A percentile compares a stretch with the other conserved stretches of the same genome.
phyloP scores from a whole-genome alignment of 2,113 vertebrate species.

The Catharus fuscescens region DNA sequence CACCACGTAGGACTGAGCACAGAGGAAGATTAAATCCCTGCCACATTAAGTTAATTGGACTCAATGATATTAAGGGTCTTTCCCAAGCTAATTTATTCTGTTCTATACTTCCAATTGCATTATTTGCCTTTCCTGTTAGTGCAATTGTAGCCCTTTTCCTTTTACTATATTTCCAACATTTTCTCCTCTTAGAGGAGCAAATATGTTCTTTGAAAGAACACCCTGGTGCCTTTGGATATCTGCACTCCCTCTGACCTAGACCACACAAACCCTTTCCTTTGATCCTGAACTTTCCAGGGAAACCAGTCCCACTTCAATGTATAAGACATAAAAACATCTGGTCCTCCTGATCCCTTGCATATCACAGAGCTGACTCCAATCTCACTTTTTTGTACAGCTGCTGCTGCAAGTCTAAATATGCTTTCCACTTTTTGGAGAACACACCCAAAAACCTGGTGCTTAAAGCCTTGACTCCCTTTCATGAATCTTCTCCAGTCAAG shows the following conservation, averaged over 20 bases:
- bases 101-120: not conserved
- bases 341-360: not conserved
- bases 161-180: not conserved
- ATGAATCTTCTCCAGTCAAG: not conserved
- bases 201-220: not conserved
- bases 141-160: not conserved
- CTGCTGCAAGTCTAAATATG: not conserved
- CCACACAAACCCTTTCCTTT: not conserved
- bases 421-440: not conserved
- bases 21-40: not conserved
- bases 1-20: not conserved
- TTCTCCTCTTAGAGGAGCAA: not conserved
- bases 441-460: not conserved
- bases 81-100: not conserved
- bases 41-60: accelerated
- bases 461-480: not conserved
- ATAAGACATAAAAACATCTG: not conserved
- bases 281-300: not conserved
- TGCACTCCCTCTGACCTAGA: not conserved
- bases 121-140: not conserved
- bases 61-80: not conserved
- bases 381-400: not conserved
- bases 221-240: not conserved
- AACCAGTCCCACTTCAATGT: accelerated
- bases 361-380: not conserved